Base-by-base conservation (phyloP, 2,888 invertebrate genomes). In the Eugnorisma glareosa region DNA sequence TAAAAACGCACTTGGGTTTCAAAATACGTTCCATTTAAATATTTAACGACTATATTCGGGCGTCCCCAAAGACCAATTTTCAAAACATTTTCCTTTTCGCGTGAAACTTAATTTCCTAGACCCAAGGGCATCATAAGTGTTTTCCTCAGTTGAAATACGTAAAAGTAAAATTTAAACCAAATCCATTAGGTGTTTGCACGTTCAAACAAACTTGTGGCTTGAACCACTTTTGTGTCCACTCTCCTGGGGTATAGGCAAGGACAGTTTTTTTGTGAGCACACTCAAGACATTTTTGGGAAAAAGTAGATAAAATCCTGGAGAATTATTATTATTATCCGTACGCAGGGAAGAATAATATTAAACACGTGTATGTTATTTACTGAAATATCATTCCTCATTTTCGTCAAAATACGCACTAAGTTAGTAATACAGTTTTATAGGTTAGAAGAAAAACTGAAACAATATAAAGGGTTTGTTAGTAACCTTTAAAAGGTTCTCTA, bases 101-200 rank as follows among this genome's bases (percentile, higher is more conserved):
- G 67, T 79, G 67, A 83, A 87, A 84, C 76, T 84, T 86, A 86
- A 87, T 87, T 86, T 78, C 43, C 61, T 67, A 57, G 43, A 57
- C 86, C 82, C 84, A 48, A 75, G 87, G 74, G 87, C 43, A 63
- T 54, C 81, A 77, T 76, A 75, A 88, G 85, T 84, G 82, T 70
- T 86, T 81, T 71, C 66, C 68, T 72, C 48, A 31, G 77, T 82
- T 75, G 70, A 81, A 84, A 86, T 79, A 78, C 76, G 70, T 73
- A 68, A 40, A 64, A 40, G 18, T 64, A 64, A 82, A 88, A 86
- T 77, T 82, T 75, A 40, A 79, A 83, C 77, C 67, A 66, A 86
- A 86, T 75, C 79, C 81, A 85, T 82, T 82, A 86, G 54, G 66
- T 72, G 66, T 79, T 79, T 72, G 70, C 66, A 64, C 71, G 82